Conservation (phyloP, 2,113 vertebrate genomes). For the Electrona antarctica region DNA sequence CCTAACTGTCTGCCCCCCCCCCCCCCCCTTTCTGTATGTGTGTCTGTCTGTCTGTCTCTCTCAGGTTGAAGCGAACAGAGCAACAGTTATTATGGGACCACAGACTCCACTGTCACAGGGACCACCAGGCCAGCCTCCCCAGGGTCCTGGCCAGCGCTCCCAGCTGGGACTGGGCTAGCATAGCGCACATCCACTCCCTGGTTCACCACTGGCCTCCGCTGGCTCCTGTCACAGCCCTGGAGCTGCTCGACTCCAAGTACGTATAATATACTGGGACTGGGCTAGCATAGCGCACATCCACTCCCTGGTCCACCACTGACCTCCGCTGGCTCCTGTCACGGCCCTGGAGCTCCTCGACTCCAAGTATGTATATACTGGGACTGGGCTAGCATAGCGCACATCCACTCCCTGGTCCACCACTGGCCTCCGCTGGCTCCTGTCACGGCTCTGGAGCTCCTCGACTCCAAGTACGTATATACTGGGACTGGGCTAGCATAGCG, state of each 20-base stretch:
- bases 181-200: conserved; percentile 88
- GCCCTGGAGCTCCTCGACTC: conserved; percentile 93
- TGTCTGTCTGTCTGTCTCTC: conserved; percentile 27
- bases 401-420: conserved; percentile 86
- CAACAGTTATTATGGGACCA: conserved; percentile 93
- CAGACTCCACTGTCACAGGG: conserved; percentile 82
- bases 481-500: conserved; percentile 84
- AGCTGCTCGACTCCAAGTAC: conserved; percentile 89
- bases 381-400: conserved; percentile 87
- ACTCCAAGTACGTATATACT: conserved; percentile 84
- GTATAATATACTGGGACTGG: no score
- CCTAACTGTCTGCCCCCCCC: background rate
- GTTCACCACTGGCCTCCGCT: conserved; percentile 89
- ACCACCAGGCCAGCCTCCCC: conserved; percentile 85
- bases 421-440: conserved; percentile 89
- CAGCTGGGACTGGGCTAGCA: conserved; percentile 92
- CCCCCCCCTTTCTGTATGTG: background rate
- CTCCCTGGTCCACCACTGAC: conserved; percentile 87
- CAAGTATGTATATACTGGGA: no score
- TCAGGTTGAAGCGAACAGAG: conserved; percentile 89
- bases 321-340: conserved; percentile 84
- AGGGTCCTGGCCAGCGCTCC: conserved; percentile 91
- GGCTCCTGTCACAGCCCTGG: conserved; percentile 88
- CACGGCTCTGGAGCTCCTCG: conserved; percentile 91
- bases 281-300: conserved; percentile 89